Evolutionary conservation across 1,140 invertebrate species (phyloP).

Genomic region (Bombus haemorrhoidalis): DNA sequence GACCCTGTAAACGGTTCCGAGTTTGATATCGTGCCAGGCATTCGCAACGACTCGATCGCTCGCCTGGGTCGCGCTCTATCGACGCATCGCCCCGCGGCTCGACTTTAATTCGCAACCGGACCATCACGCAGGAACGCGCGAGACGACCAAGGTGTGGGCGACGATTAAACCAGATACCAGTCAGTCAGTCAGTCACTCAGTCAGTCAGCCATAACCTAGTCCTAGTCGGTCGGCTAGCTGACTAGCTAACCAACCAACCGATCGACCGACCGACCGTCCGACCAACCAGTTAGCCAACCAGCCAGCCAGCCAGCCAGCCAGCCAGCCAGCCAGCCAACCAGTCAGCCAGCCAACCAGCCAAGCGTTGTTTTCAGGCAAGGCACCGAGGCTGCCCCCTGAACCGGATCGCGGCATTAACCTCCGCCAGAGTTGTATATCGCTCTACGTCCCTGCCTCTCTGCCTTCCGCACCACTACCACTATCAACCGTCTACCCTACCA

Average conservation of each 20-base stretch:
- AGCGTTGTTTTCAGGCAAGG: constrained; percentile 72
- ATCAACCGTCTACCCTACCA: constrained; percentile 54
- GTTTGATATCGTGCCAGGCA: not conserved
- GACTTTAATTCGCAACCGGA: not conserved
- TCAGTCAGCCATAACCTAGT: constrained; percentile 19
- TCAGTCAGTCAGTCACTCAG: not conserved
- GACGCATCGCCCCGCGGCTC: not conserved
- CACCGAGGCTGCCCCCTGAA: constrained; percentile 75
- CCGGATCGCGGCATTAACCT: constrained; percentile 79
- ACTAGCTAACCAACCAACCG: constrained; percentile 10
- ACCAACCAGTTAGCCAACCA: constrained; percentile 22
- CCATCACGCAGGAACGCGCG: not conserved
- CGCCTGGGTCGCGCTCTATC: too few species aligned
- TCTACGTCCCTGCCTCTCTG: constrained; percentile 54
- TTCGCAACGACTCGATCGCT: too few species aligned
- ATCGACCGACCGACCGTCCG: constrained; percentile 25
- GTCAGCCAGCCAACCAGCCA: constrained; percentile 40
- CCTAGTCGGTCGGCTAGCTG: constrained; percentile 4
- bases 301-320: not conserved
- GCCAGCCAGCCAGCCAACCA: constrained; percentile 27
- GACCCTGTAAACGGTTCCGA: not conserved
- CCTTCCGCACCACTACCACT: constrained; percentile 54
- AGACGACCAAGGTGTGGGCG: not conserved
- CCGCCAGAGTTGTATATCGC: constrained; percentile 67
- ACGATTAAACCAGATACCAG: not conserved